These are phyloP conservation scores for Australoheros facetus DNA, from an alignment of 2,797 vertebrate species.

Conservation along the genomic window DNA sequence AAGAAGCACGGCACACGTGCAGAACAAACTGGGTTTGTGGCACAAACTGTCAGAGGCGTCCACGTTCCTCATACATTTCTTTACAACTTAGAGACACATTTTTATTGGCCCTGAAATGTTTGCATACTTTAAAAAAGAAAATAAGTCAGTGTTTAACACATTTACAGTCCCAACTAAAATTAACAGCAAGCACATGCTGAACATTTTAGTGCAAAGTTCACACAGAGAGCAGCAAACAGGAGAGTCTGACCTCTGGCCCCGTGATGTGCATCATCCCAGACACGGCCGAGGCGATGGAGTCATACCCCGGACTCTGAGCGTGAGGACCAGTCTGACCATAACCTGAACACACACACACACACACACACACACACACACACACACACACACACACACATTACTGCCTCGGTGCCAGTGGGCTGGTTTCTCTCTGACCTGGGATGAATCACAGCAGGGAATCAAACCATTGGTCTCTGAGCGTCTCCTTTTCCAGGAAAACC, in stretches of 20 bases:
- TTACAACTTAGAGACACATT: too few species aligned
- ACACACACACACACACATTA: constrained; percentile 22
- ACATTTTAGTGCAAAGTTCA: background rate
- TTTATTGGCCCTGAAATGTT: background rate
- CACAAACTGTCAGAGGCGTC: background rate
- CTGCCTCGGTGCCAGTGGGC: background rate
- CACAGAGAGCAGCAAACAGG: background rate
- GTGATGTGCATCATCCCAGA: constrained; percentile 97
- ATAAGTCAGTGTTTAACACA: background rate
- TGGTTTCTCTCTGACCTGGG: background rate
- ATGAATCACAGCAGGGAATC: constrained; percentile 33
- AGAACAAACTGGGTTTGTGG: background rate
- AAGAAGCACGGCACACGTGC: too few species aligned
- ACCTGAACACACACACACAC: constrained; percentile 69
- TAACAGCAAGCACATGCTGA: fast-evolving
- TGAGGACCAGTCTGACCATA: constrained; percentile 94
- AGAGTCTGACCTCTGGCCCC: constrained; percentile 86
- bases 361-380: constrained; percentile 42
- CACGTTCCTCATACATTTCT: background rate
- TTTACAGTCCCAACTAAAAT: background rate
- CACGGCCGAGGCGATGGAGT: constrained; percentile 89
- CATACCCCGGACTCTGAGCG: constrained; percentile 89
- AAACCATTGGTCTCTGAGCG: background rate
- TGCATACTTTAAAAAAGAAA: background rate
- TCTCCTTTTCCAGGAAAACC: constrained; percentile 38